Evolutionary conservation across 2,113 vertebrate genomes (phyloP), one percentile per base, ranked within the genome.

Genomic region (Callipepla californica): DNA sequence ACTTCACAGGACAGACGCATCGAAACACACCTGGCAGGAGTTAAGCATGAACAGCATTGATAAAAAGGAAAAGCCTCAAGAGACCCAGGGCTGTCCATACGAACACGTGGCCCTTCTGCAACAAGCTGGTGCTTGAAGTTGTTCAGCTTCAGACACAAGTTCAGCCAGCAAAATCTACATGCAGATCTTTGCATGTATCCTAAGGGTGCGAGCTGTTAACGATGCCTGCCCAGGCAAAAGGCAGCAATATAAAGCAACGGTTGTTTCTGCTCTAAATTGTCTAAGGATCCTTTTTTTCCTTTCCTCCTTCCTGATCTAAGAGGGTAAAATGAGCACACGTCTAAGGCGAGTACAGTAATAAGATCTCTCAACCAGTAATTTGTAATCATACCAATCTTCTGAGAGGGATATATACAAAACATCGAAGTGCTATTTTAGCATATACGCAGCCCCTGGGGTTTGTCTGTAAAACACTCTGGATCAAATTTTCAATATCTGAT

Each of bases 361-460:
- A 66, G 73, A 77, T 89, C 48, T 78, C 67, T 89, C 76, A 81
- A 53, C 26, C 15, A 50, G 77, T 19, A 78, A 85, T 85, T 95
- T 83, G 45, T 85, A 61, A 53, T 55, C 78, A 76, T 32, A 77
- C 38, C 61, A n/a, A 48, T 68, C 80, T 68, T 87, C 81, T 87
- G 59, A 59, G 80, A 88, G 65, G 73, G 51, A 89, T 68, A 86
- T 72, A 89, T 87, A 84, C 89, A 95, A 92, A 94, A 92, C 26
- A 68, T 7, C 16, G 53, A 81, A 91, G 59, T n/a, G 38, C 79
- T 92, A 55, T 85, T 91, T 93, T 87, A 92, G 87, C 76, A 87
- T 57, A 75, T 25, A 15, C 6, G 55, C 70, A 94, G 92, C 77
- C 63, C 80, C 65, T 32, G 78, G 94, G 72, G 47, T 72, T 82